Evolutionary conservation across 2,888 invertebrate species (phyloP), one percentile per base, ranked within the genome.

Genomic region (Patella pellucida): DNA sequence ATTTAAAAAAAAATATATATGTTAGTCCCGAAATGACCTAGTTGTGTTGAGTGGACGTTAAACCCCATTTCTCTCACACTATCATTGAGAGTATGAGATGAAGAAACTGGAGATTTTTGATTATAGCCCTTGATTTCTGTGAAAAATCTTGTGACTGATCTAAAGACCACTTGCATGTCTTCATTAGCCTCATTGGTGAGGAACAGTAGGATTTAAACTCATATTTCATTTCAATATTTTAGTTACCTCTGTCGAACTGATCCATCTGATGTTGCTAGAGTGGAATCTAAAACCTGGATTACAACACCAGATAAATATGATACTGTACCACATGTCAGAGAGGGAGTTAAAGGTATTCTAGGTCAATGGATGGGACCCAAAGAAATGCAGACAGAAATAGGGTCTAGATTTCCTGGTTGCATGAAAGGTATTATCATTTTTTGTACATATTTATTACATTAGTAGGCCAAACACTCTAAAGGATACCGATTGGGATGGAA

Each of bases 181-280:
- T 31, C 31, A 31, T 31, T 31, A 31, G 31, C 31, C 4, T 31
- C 2, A 31, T 31, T 31, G 31, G 31, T 4, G 4, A 31, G 31
- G 31, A 31, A 4, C 31, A 31, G 31, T 31, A 31, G 31, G 31
- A 41, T 41, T 0, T 90, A 77, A 91, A 92, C 71, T 86, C 86
- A 41, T 72, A 14, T 68, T 31, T 69, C 16, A 52, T 16, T 41
- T 77, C 88, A 67, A 86, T 68, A 56, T 77, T 81, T 3, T 75
- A 96, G 97, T 91, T 98, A 96, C 95, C 92, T 98, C 85, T 95
- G 97, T 16, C 94, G 95, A 84, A 99, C 99, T 0, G 98, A 99
- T 92, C 99, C 99, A 0, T 95, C 95, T 0, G 99, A 99, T 92
- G 99, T 99, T 9, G 99, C 99, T 0, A 94, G 99, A 73, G 98